Percentiles rank a stretch among this genome's conserved stretches.
These are phyloP conservation scores for Drosophila kurseongensis DNA, from an alignment of 1,140 invertebrate genomes.

Conservation along the genomic window DNA sequence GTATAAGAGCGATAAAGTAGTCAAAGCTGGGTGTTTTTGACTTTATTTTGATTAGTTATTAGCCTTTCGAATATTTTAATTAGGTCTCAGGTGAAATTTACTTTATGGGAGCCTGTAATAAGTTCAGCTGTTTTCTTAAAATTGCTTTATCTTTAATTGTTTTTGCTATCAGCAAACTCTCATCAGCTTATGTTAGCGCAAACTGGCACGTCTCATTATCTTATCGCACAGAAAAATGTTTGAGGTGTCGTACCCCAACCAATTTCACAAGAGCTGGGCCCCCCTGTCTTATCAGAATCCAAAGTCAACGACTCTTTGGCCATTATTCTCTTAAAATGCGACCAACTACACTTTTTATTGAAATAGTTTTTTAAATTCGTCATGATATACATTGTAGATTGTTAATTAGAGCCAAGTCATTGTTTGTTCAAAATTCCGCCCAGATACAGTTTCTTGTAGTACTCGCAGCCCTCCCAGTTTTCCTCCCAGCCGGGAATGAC, in stretches of 20 bases:
- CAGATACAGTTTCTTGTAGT: constrained; percentile 84
- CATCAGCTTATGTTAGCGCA: background rate
- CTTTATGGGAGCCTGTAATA: constrained; percentile 1
- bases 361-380: background rate
- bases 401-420: background rate
- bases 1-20: constrained; percentile 7
- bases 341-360: constrained; percentile 29
- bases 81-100: background rate
- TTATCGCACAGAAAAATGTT: constrained; percentile 35
- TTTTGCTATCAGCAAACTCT: constrained; percentile 30
- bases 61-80: background rate
- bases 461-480: constrained; percentile 86
- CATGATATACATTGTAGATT: background rate
- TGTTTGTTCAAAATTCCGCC: constrained; percentile 30
- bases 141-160: constrained; percentile 10
- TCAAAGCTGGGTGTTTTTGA: background rate
- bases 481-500: constrained; percentile 90
- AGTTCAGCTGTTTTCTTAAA: constrained; percentile 1
- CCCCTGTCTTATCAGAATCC: constrained; percentile 14
- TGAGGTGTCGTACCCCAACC: constrained; percentile 9
- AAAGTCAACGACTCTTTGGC: constrained; percentile 33
- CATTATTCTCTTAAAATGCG: background rate
- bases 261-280: constrained; percentile 30
- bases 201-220: background rate
- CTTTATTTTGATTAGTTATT: background rate